A percentile compares a stretch with the other conserved stretches of the same genome.
Conservation (phyloP, 2,888 invertebrate species). For the Azorinus chamasolen region DNA sequence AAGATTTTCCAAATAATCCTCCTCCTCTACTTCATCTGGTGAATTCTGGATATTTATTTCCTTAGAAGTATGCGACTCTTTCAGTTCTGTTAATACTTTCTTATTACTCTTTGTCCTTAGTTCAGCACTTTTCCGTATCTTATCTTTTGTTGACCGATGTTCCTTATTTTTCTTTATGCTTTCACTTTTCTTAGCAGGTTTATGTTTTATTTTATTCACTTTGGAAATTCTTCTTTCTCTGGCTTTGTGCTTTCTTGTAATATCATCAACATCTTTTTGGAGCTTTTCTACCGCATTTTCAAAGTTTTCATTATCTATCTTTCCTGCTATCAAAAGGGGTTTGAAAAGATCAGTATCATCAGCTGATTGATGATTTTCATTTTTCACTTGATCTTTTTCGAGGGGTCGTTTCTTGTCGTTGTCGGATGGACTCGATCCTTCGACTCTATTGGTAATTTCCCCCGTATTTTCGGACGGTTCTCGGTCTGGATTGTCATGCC, state of each 20-base stretch:
- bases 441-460: background rate
- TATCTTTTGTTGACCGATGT: too few species aligned
- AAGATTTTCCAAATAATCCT: background rate
- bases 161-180: too few species aligned
- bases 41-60: background rate
- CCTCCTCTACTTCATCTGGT: background rate
- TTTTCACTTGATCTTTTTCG: too few species aligned
- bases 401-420: too few species aligned
- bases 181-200: too few species aligned
- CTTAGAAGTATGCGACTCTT: background rate
- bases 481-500: constrained; percentile 31
- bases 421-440: too few species aligned
- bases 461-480: constrained; percentile 29
- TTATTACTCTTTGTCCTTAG: background rate
- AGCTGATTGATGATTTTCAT: too few species aligned
- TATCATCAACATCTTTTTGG: constrained; percentile 9
- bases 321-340: too few species aligned
- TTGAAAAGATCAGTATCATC: too few species aligned
- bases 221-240: background rate
- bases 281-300: constrained; percentile 4
- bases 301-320: background rate
- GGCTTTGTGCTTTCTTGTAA: constrained; percentile 1
- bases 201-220: too few species aligned
- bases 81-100: background rate
- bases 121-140: too few species aligned